phyloP scores from a whole-genome alignment of 2,888 invertebrate genomes.

The Synergus gifuensis region DNA sequence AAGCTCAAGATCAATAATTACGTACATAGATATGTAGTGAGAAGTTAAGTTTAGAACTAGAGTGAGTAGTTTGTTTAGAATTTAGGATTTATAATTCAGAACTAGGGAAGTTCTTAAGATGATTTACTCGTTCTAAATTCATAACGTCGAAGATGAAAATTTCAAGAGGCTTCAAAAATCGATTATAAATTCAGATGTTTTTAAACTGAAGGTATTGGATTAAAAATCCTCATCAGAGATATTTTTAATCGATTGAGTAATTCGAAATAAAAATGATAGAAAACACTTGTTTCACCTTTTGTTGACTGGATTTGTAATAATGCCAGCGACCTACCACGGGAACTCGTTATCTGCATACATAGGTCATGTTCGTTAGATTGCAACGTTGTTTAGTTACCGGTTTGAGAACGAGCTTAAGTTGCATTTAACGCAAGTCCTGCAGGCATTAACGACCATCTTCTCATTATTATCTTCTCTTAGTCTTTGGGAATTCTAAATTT shows the following conservation, averaged over 20 bases:
- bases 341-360: constrained; percentile 29
- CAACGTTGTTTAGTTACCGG: constrained; percentile 25
- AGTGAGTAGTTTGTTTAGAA: not conserved
- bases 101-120: not conserved
- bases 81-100: not conserved
- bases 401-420: constrained; percentile 12
- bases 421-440: constrained; percentile 8
- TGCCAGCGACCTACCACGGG: not conserved
- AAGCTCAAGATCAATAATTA: constrained; percentile 29
- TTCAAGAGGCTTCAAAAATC: not conserved
- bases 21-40: not conserved
- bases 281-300: no score
- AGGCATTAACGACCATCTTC: not conserved
- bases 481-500: constrained; percentile 5
- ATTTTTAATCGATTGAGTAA: not conserved
- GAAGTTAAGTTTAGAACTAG: not conserved
- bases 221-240: not conserved
- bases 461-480: constrained; percentile 5
- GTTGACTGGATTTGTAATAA: constrained; percentile 4
- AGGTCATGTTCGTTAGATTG: constrained; percentile 29
- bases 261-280: no score
- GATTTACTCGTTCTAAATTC: no score
- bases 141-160: no score
- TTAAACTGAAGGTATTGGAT: not conserved
- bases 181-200: not conserved